Conservation (phyloP, 2,888 invertebrate genomes). For the Saturnia pavonia region DNA sequence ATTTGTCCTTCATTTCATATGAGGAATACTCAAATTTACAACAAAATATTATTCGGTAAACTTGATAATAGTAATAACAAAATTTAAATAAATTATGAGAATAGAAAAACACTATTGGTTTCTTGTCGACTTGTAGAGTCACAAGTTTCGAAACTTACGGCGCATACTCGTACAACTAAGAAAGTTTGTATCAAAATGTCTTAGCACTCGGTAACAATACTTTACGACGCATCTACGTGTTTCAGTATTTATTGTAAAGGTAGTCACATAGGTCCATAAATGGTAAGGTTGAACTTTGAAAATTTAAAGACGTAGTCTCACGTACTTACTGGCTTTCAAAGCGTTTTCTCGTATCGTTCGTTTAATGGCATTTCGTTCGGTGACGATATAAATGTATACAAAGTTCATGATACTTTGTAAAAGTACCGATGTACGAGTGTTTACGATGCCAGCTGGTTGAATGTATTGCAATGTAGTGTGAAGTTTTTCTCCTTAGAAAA, state of each 20-base stretch:
- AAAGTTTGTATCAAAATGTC: background rate
- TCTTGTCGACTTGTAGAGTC: background rate
- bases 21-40: too few species aligned
- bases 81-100: background rate
- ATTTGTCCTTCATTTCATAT: background rate
- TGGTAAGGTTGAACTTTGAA: background rate
- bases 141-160: background rate
- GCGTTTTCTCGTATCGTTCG: background rate
- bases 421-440: background rate
- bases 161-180: background rate
- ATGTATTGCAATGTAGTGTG: background rate
- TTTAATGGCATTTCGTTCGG: background rate
- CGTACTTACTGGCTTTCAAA: background rate
- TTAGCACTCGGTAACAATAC: background rate
- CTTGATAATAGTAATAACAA: too few species aligned
- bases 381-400: background rate
- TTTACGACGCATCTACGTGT: background rate
- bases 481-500: too few species aligned
- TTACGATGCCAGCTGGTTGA: background rate
- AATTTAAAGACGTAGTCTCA: background rate
- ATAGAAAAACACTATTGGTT: background rate
- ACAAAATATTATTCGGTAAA: too few species aligned
- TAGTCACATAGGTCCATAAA: background rate
- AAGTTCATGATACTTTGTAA: background rate
- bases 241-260: background rate